Percentiles rank a stretch among this genome's conserved stretches.
phyloP scores from a whole-genome alignment of 2,888 invertebrate genomes.

The Yponomeuta cagnagella region DNA sequence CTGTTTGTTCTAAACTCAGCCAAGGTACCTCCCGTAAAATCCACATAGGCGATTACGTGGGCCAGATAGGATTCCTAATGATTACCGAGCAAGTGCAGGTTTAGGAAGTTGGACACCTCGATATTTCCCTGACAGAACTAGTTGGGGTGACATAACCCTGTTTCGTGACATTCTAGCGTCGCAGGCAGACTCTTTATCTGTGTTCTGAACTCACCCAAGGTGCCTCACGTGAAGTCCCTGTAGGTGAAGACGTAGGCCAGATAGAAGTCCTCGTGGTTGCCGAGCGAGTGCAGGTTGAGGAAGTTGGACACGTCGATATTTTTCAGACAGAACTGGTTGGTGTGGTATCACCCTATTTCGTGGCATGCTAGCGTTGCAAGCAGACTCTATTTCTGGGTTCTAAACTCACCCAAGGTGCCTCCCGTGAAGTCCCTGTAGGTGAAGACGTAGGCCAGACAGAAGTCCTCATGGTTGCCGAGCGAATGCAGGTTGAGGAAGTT shows the following conservation, averaged over 20 bases:
- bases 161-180: no score
- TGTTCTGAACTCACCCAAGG: slow-evolving; percentile 73
- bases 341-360: slow-evolving; percentile 50
- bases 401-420: slow-evolving; percentile 84
- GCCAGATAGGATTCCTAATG: slow-evolving; percentile 88
- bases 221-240: slow-evolving; percentile 98
- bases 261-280: slow-evolving; percentile 98
- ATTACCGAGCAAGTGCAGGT: slow-evolving; percentile 75
- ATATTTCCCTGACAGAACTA: no score
- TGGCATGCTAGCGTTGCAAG: no score
- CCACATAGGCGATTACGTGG: slow-evolving; percentile 98
- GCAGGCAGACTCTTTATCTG: no score
- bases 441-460: slow-evolving; percentile 99
- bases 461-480: slow-evolving; percentile 96
- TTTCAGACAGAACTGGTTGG: slow-evolving; percentile 94
- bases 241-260: slow-evolving; percentile 99
- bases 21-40: slow-evolving; percentile 98
- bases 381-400: background rate
- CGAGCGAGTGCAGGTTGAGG: slow-evolving; percentile 96
- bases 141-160: no score
- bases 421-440: slow-evolving; percentile 98
- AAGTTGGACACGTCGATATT: slow-evolving; percentile 99
- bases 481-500: slow-evolving; percentile 99
- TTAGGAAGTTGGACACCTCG: no score
- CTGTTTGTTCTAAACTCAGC: slow-evolving; percentile 34